Conservation (phyloP, 2,888 invertebrate species). For the Ectropis crepuscularia region DNA sequence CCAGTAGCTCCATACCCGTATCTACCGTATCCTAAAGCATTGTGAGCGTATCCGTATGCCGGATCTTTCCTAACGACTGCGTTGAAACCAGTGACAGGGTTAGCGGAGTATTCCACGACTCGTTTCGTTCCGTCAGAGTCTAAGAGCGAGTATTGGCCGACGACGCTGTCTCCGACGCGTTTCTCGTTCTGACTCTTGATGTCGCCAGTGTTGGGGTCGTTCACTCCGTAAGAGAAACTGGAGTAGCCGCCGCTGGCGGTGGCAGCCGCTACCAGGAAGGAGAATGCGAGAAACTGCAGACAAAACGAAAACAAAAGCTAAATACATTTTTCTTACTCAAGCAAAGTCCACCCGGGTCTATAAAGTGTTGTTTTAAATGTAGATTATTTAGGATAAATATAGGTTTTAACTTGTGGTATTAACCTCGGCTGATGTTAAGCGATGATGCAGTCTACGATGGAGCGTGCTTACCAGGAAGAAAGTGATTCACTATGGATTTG, state of each 20-base stretch:
- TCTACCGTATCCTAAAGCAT: conserved; percentile 22
- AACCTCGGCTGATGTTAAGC: no score
- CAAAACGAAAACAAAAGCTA: conserved; percentile 36
- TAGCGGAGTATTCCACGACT: conserved; percentile 78
- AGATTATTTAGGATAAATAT: no score
- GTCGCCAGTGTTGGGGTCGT: conserved; percentile 81
- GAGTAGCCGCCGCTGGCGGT: conserved; percentile 62
- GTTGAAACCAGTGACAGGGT: conserved; percentile 77
- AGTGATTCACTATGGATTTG: no score
- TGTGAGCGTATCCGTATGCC: conserved; percentile 32
- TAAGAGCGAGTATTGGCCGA: conserved; percentile 77
- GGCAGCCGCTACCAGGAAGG: conserved; percentile 54
- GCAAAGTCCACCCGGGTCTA: no score
- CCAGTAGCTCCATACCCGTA: conserved; percentile 17
- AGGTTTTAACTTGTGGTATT: no score
- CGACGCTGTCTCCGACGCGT: conserved; percentile 77
- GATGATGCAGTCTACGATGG: no score
- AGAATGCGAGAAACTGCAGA: conserved; percentile 63
- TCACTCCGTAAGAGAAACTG: conserved; percentile 80
- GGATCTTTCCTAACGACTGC: conserved; percentile 76
- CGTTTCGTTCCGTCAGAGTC: conserved; percentile 80
- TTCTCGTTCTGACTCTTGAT: conserved; percentile 78
- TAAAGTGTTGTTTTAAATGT: no score
- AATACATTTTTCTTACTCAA: no score
- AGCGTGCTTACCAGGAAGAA: no score